Evolutionary conservation across 2,888 invertebrate species (phyloP).

Genomic region (Leptarthrus brevirostris): DNA sequence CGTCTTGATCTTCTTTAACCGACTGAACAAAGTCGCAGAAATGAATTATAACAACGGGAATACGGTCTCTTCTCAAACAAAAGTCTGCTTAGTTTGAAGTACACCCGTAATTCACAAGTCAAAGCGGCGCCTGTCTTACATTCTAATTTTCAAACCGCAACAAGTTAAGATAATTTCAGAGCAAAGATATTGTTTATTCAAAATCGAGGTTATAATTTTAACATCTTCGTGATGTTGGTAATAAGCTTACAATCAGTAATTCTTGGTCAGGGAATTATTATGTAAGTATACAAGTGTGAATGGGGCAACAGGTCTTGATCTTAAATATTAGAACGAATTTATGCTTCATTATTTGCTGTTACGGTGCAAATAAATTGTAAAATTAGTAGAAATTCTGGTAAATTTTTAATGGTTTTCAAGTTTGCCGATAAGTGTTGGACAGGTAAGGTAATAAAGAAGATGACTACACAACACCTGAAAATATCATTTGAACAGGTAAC

Average conservation of each 20-base stretch:
- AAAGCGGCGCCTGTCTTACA: slow-evolving; percentile 24
- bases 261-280: neutral
- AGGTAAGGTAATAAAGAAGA: slow-evolving; percentile 6
- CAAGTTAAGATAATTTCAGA: slow-evolving; percentile 31
- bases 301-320: neutral
- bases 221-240: slow-evolving; percentile 30
- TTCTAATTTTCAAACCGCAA: slow-evolving; percentile 44
- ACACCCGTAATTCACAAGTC: slow-evolving; percentile 25
- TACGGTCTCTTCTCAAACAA: slow-evolving; percentile 14
- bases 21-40: slow-evolving; percentile 19
- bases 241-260: slow-evolving; percentile 32
- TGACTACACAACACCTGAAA: slow-evolving; percentile 15
- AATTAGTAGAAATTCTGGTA: too few relatives aligned
- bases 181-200: slow-evolving; percentile 21
- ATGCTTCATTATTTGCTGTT: neutral
- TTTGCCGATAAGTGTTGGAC: too few relatives aligned
- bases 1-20: neutral
- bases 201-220: slow-evolving; percentile 23
- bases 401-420: too few relatives aligned
- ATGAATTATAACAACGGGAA: slow-evolving; percentile 19
- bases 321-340: slow-evolving; percentile 16
- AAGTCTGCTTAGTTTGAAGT: neutral
- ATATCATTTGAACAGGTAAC: neutral
- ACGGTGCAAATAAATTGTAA: too few relatives aligned
- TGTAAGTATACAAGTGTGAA: slow-evolving; percentile 11